Percentiles rank a stretch among this genome's conserved stretches.
These are phyloP conservation scores for Lutraria lutraria DNA, from an alignment of 2,888 invertebrate species.

Conservation along the genomic window DNA sequence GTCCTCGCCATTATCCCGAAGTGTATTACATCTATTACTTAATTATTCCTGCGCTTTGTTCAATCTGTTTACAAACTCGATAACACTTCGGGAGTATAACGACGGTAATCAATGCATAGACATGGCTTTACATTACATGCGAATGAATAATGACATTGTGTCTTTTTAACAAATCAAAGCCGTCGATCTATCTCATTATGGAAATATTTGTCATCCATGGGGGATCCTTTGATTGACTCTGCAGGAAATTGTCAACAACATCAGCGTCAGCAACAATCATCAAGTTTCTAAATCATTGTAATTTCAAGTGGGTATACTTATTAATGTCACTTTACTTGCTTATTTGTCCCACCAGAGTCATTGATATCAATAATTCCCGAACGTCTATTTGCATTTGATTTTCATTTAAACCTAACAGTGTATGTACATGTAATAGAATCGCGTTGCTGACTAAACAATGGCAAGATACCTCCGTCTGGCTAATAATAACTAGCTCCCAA, in stretches of 20 bases:
- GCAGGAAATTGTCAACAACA: background rate
- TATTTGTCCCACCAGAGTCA: too few relatives aligned
- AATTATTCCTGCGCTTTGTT: background rate
- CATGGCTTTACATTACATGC: background rate
- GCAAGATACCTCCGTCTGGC: too few relatives aligned
- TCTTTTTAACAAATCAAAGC: constrained; percentile 3
- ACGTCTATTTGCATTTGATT: too few relatives aligned
- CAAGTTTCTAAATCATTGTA: too few relatives aligned
- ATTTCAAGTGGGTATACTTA: too few relatives aligned
- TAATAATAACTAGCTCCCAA: too few relatives aligned
- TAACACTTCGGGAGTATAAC: background rate
- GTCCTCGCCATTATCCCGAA: background rate
- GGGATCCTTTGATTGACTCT: background rate
- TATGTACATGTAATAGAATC: too few relatives aligned
- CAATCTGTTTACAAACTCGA: background rate
- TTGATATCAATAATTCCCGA: too few relatives aligned
- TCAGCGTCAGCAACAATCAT: too few relatives aligned
- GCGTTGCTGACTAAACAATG: too few relatives aligned
- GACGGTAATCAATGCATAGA: background rate
- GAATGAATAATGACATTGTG: background rate
- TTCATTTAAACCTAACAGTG: too few relatives aligned
- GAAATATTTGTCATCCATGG: background rate
- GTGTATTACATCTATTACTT: background rate
- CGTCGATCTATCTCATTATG: background rate
- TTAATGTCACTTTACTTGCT: too few relatives aligned